Base-by-base conservation (phyloP, 1,140 invertebrate genomes). In the Phocides pigmalion region DNA sequence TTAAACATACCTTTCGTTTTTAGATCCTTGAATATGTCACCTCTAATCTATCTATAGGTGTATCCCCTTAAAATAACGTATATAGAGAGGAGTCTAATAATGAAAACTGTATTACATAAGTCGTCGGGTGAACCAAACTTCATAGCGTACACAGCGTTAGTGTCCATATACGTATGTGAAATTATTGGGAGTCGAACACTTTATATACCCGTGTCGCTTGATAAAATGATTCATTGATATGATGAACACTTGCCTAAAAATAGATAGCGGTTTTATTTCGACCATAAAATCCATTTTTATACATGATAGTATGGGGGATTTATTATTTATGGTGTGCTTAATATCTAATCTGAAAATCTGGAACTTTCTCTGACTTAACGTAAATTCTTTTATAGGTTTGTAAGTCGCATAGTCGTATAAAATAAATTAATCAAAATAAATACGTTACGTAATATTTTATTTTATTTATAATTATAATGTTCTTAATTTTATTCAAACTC, bases 51-150 rank as follows among this genome's bases (percentile, higher is more conserved):
- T 41, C 51, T 56, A 6, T 56, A 56, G 12, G 51, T 56, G 20
- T 42, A 54, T 22, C 51, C 51, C 8, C 35, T 54, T 22, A 54
- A 39, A 20, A 54, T 56, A 2, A 56, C 9, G 37, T 56, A 56
- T 25, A 56, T 56, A 41, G 51, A 56, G 8, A 56, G 20, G 11
- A 25, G 19, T 8, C 51, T 22, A 15, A 22, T 54, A 41, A 41
- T 25, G 1, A 54, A 41, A n/a, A 35, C 17, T 8, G 37, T 22
- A 8, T 46, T n/a, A 46, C 51, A 54, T 22, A 41, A 9, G 28
- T 54, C 17, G 15, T 9, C 35, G 0, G 19, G 8, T n/a, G 17
- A 25, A 20, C 35, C 51, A 54, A 39, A 41, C 19, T 37, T 54
- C 51, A 54, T 54, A 41, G 22, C 51, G 37, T 14, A 54, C 37